Evolutionary conservation across 2,888 invertebrate species (phyloP), one percentile per base, ranked within the genome.

Genomic region (Napeogenes sylphis): DNA sequence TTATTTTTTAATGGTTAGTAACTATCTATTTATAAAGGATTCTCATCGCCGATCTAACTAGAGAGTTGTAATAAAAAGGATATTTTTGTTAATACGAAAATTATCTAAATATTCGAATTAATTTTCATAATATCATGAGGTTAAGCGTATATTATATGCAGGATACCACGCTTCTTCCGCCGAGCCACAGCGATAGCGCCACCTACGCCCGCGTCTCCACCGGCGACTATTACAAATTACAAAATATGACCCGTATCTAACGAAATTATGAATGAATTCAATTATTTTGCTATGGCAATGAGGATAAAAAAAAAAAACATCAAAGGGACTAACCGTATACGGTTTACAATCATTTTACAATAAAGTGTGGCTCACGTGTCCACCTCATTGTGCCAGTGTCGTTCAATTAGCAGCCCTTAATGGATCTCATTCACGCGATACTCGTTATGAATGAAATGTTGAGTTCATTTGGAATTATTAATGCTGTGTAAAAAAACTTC

Each of bases 321-420:
- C 13, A 45, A 54, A 45, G 46, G 58, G 59, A 58, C 4, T 56
- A 58, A 72, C 75, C 73, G 65, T 67, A 66, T 73, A 73, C 72
- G 70, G 66, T 65, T 69, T 63, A 63, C 61, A 63, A 65, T 45
- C 58, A 66, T 66, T 65, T 69, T 62, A 63, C 61, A 63, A 64
- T 45, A 60, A 63, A 59, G 61, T 55, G 61, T 53, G 58, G 70
- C 70, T 81, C 67, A 81, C 81, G 80, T 85, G 85, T 76, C 75
- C 75, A 21, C 72, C 73, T 74, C 75, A 80, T 78, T 80, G 80
- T 81, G 74, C 69, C 72, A 67, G 75, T 75, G 77, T 74, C 79
- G 74, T 75, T 78, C 82, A 85, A 86, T 88, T 85, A 87, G 78
- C 79, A 82, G 79, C 85, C 85, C 83, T 82, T 85, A 85, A 85